phyloP scores from a whole-genome alignment of 2,888 invertebrate genomes.

The Euzophera pinguis region DNA sequence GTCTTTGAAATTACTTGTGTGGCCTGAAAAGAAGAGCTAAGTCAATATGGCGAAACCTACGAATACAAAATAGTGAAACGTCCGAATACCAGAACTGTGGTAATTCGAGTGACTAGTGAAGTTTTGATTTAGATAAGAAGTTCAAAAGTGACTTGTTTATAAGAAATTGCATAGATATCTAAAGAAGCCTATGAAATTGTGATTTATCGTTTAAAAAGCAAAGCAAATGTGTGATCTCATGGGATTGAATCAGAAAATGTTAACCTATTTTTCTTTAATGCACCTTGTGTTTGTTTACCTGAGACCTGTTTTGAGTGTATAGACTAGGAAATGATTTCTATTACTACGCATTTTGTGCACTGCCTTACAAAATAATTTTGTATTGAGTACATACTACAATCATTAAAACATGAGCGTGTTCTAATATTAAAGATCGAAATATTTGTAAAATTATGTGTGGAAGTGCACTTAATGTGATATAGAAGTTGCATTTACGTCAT shows the following conservation, averaged over 20 bases:
- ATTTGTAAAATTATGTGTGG: slow-evolving; percentile 31
- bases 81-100: too few relatives aligned
- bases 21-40: slow-evolving; percentile 46
- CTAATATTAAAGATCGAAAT: slow-evolving; percentile 13
- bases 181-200: slow-evolving; percentile 61
- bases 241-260: slow-evolving; percentile 48
- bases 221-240: slow-evolving; percentile 65
- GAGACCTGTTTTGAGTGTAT: slow-evolving; percentile 36
- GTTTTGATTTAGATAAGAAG: slow-evolving; percentile 14
- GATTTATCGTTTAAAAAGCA: slow-evolving; percentile 54
- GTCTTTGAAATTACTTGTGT: slow-evolving; percentile 34
- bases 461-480: slow-evolving; percentile 66
- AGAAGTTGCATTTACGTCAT: slow-evolving; percentile 46
- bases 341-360: slow-evolving; percentile 52
- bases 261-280: slow-evolving; percentile 27
- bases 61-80: too few relatives aligned
- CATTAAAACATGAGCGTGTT: neutral
- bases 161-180: slow-evolving; percentile 39
- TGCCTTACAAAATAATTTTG: slow-evolving; percentile 42
- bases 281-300: slow-evolving; percentile 35
- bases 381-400: slow-evolving; percentile 21
- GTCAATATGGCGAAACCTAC: slow-evolving; percentile 34
- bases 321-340: slow-evolving; percentile 32
- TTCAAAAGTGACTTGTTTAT: slow-evolving; percentile 34
- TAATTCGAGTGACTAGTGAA: too few relatives aligned